These are phyloP conservation scores for Chanos chanos DNA, from an alignment of 2,797 vertebrate genomes.

Conservation along the genomic window DNA sequence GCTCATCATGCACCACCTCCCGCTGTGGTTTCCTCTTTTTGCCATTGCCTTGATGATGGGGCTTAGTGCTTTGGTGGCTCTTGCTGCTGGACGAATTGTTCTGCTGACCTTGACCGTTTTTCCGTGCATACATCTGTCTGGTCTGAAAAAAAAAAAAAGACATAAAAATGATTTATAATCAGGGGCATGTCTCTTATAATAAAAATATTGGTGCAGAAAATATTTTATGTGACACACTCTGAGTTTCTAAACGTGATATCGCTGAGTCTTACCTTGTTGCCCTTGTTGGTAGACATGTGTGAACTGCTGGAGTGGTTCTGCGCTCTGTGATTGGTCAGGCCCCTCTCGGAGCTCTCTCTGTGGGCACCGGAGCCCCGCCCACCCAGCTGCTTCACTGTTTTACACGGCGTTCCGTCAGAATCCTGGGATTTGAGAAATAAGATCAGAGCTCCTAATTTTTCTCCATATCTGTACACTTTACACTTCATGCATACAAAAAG, in stretches of 20 bases:
- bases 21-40: constrained; percentile 97
- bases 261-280: constrained; percentile 88
- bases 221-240: too few species aligned
- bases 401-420: constrained; percentile 94
- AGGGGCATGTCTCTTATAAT: not conserved
- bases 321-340: constrained; percentile 68
- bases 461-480: not conserved
- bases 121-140: constrained; percentile 84
- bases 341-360: constrained; percentile 76
- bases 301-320: constrained; percentile 79
- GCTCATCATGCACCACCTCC: constrained; percentile 83
- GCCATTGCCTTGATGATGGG: constrained; percentile 83
- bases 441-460: too few species aligned
- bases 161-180: not conserved
- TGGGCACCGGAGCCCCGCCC: constrained; percentile 72
- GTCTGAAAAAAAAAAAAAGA: constrained; percentile 57
- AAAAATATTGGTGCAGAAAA: too few species aligned
- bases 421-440: constrained; percentile 68
- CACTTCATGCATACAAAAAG: too few species aligned
- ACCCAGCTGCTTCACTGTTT: constrained; percentile 89
- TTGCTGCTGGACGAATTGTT: constrained; percentile 81
- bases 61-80: constrained; percentile 74
- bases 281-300: constrained; percentile 80
- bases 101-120: constrained; percentile 81
- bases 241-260: too few species aligned